A percentile compares a stretch with the other conserved stretches of the same genome.
These are phyloP conservation scores for Diaphora mendica DNA, from an alignment of 2,888 invertebrate species.

Conservation along the genomic window DNA sequence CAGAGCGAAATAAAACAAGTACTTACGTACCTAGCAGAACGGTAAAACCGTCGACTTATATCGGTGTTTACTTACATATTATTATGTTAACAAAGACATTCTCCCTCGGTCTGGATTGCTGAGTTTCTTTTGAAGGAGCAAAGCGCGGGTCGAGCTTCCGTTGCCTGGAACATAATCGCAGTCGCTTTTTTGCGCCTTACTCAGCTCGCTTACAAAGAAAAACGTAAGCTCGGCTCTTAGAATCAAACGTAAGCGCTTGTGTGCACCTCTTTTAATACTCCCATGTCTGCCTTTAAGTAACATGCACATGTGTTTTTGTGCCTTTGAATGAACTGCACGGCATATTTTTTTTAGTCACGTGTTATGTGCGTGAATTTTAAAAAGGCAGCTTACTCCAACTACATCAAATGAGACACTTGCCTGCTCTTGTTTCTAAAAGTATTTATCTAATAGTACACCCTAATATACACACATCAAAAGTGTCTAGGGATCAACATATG, in stretches of 20 bases:
- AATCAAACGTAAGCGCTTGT: constrained; percentile 52
- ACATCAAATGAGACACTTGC: background rate
- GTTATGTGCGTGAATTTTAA: constrained; percentile 26
- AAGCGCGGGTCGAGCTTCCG: constrained; percentile 58
- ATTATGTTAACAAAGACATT: constrained; percentile 56
- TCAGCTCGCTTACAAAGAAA: constrained; percentile 56
- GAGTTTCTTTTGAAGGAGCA: constrained; percentile 60
- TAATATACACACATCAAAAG: too few relatives aligned
- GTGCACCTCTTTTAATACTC: constrained; percentile 38
- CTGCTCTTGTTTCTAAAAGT: background rate
- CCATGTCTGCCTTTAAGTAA: constrained; percentile 26
- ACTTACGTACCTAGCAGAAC: constrained; percentile 15
- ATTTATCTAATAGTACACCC: too few relatives aligned
- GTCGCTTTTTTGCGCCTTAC: constrained; percentile 57
- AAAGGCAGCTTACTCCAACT: constrained; percentile 7
- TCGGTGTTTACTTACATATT: constrained; percentile 39
- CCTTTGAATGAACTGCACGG: constrained; percentile 17
- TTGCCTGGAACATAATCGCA: constrained; percentile 57
- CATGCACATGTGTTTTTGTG: constrained; percentile 22
- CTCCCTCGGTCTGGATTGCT: constrained; percentile 55
- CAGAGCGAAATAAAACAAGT: constrained; percentile 13
- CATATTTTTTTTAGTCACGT: constrained; percentile 12
- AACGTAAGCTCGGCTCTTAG: constrained; percentile 46
- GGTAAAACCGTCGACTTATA: constrained; percentile 23
- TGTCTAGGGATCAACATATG: too few relatives aligned